Percentiles rank a stretch among this genome's conserved stretches.
Evolutionary conservation across 2,888 invertebrate species (phyloP).

Genomic region (Sarcophaga carnaria): DNA sequence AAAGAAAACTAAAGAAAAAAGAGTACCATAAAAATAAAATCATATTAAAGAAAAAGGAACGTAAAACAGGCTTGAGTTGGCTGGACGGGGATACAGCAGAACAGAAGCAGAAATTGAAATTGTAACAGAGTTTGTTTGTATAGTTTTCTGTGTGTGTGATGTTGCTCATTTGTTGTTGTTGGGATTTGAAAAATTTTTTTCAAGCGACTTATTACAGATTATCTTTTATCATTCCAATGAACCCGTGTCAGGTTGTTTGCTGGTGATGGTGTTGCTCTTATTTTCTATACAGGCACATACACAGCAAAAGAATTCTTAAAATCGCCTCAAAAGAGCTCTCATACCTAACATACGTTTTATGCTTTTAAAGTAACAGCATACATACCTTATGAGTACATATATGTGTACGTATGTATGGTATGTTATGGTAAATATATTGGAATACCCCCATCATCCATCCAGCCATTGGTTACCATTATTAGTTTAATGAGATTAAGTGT

Average conservation of each 20-base stretch:
- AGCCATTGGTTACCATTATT: constrained; percentile 64
- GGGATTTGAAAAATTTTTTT: constrained; percentile 53
- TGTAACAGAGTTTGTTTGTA: constrained; percentile 9
- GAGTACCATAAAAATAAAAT: too few relatives aligned
- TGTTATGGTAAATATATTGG: neutral
- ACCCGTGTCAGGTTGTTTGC: constrained; percentile 60
- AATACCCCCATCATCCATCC: constrained; percentile 12
- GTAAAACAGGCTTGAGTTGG: too few relatives aligned
- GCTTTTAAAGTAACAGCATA: neutral
- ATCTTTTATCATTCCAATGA: constrained; percentile 68
- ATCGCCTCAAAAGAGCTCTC: too few relatives aligned
- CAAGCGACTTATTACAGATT: constrained; percentile 72
- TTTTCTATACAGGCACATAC: neutral
- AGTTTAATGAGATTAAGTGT: constrained; percentile 75
- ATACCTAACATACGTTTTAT: neutral
- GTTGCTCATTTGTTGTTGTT: constrained; percentile 57
- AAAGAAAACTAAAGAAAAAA: constrained; percentile 21
- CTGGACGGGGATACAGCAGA: neutral
- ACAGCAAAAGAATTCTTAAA: too few relatives aligned
- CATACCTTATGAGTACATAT: neutral
- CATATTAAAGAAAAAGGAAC: too few relatives aligned
- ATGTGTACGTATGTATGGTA: neutral
- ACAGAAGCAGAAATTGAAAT: constrained; percentile 25
- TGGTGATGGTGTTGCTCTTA: constrained; percentile 1
- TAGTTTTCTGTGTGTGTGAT: neutral